Evolutionary conservation across 2,888 invertebrate genomes (phyloP).

Genomic region (Thyatira batis): DNA sequence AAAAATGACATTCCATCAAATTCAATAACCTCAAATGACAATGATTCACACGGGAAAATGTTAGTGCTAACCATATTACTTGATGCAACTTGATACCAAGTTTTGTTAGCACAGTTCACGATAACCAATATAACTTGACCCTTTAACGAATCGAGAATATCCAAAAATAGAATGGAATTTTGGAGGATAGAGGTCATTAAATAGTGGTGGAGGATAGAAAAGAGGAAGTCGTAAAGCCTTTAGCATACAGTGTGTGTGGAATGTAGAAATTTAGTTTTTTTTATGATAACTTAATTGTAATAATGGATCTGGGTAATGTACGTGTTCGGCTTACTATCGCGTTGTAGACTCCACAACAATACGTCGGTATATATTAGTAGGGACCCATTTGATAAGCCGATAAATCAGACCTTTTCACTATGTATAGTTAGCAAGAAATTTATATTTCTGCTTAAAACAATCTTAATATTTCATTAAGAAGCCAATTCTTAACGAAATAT

Average conservation of each 20-base stretch:
- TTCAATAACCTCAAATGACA: constrained; percentile 25
- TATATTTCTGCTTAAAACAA: no score
- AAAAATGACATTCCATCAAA: constrained; percentile 27
- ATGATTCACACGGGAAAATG: constrained; percentile 70
- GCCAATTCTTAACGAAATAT: no score
- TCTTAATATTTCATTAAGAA: no score
- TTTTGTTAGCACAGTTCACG: constrained; percentile 49
- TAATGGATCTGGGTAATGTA: constrained; percentile 27
- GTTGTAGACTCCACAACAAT: not conserved
- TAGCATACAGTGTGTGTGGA: constrained; percentile 40
- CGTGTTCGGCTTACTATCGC: not conserved
- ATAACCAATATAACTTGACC: constrained; percentile 27
- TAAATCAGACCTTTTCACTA: no score
- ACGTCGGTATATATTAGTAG: no score
- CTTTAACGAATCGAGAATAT: not conserved
- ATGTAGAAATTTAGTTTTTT: constrained; percentile 16
- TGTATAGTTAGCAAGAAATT: no score
- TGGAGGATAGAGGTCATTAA: not conserved
- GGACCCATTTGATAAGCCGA: no score
- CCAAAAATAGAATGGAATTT: not conserved
- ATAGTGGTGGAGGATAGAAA: not conserved
- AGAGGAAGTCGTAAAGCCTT: constrained; percentile 42
- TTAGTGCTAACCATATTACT: constrained; percentile 69
- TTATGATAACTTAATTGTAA: constrained; percentile 38
- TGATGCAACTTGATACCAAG: constrained; percentile 49